These are phyloP conservation scores for Pachliopta kotzebuea DNA, from an alignment of 2,888 invertebrate genomes.

Conservation along the genomic window DNA sequence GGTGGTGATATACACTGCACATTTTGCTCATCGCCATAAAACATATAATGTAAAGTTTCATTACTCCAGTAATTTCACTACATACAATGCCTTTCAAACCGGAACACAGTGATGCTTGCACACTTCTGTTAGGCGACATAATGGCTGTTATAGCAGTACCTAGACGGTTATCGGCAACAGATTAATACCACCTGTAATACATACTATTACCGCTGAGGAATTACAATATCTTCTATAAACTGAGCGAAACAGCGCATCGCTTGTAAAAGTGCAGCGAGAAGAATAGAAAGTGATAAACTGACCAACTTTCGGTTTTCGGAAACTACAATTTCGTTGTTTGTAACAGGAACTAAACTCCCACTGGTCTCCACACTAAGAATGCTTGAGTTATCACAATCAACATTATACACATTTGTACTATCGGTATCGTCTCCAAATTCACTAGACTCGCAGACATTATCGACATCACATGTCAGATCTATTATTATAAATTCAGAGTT, in stretches of 20 bases:
- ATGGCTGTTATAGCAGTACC: too few species aligned
- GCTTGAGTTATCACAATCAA: constrained; percentile 62
- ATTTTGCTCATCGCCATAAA: too few species aligned
- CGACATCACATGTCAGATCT: constrained; percentile 69
- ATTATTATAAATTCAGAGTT: constrained; percentile 67
- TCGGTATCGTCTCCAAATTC: constrained; percentile 42
- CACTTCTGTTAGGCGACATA: too few species aligned
- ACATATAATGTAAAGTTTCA: too few species aligned
- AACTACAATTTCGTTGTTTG: constrained; percentile 66
- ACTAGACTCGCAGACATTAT: constrained; percentile 46
- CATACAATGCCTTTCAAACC: too few species aligned
- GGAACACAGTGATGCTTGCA: too few species aligned
- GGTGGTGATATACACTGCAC: too few species aligned
- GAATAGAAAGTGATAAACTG: constrained; percentile 80
- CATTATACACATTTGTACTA: constrained; percentile 55
- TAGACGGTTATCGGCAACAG: too few species aligned
- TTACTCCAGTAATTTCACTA: too few species aligned
- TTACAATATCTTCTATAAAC: constrained; percentile 80
- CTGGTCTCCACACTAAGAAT: constrained; percentile 56
- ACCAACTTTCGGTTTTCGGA: constrained; percentile 77
- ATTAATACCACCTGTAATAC: constrained; percentile 45
- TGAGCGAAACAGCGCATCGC: constrained; percentile 83
- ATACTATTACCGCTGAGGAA: constrained; percentile 68
- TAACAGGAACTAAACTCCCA: constrained; percentile 71
- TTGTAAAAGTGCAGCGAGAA: constrained; percentile 81